Evolutionary conservation across 2,113 vertebrate species (phyloP).

Genomic region (Planiliza haematocheilus): DNA sequence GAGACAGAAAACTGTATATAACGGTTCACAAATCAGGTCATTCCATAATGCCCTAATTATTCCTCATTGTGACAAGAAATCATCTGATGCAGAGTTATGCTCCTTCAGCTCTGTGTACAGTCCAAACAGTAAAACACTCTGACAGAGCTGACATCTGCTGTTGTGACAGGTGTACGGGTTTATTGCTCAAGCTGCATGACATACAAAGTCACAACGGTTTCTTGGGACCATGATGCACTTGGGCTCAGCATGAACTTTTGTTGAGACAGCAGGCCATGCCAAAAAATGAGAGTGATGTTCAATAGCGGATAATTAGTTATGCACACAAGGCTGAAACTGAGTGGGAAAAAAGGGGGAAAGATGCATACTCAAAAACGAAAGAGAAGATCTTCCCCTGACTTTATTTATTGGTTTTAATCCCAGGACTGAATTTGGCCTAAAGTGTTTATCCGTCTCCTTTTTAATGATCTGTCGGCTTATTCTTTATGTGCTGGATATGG

Average conservation of each 20-base stretch:
- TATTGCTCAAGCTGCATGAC: constrained; percentile 45
- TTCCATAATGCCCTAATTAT: background rate
- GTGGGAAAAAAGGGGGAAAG: background rate
- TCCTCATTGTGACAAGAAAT: background rate
- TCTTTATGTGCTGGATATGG: constrained; percentile 43
- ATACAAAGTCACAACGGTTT: constrained; percentile 18
- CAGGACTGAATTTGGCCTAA: constrained; percentile 47
- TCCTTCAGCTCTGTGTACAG: background rate
- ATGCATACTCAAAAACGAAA: background rate
- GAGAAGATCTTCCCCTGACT: constrained; percentile 22
- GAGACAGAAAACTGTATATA: no score
- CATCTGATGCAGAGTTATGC: constrained; percentile 10
- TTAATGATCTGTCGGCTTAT: constrained; percentile 74
- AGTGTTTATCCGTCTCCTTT: constrained; percentile 61
- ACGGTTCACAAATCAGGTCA: background rate
- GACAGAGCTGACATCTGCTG: constrained; percentile 50
- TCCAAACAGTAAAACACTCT: background rate
- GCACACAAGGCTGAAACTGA: constrained; percentile 17
- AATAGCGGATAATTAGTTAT: constrained; percentile 52
- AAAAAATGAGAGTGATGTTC: constrained; percentile 45
- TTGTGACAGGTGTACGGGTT: constrained; percentile 61
- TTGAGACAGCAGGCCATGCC: constrained; percentile 57
- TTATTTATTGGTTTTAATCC: constrained; percentile 67
- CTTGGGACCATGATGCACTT: constrained; percentile 35
- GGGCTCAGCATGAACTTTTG: constrained; percentile 64